These are phyloP conservation scores for Pygoscelis adeliae DNA, from an alignment of 2,113 vertebrate species.

Conservation along the genomic window DNA sequence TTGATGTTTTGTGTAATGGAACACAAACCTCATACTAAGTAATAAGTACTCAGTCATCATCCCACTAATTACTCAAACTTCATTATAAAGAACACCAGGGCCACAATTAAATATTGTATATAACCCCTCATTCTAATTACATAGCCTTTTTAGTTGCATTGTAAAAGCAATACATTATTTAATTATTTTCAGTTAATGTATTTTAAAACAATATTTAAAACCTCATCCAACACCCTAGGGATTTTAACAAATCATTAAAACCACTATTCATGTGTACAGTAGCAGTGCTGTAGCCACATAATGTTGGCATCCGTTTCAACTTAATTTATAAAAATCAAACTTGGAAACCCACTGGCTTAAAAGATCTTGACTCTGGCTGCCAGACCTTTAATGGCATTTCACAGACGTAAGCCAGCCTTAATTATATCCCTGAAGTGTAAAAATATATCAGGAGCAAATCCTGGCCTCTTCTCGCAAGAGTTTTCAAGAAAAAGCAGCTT, in stretches of 20 bases:
- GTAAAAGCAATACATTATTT: slow-evolving; percentile 28
- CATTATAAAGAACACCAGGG: slow-evolving; percentile 30
- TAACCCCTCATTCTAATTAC: slow-evolving; percentile 29
- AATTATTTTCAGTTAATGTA: slow-evolving; percentile 50
- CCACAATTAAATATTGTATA: slow-evolving; percentile 38
- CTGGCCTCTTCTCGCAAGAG: background rate
- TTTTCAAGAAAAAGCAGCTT: background rate
- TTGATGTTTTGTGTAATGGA: slow-evolving; percentile 56
- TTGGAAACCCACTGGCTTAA: slow-evolving; percentile 2
- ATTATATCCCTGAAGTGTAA: background rate
- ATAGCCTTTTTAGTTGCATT: background rate
- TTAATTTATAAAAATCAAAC: background rate
- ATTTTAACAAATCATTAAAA: slow-evolving; percentile 11
- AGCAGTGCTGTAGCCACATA: background rate
- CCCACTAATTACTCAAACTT: slow-evolving; percentile 53
- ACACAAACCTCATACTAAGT: slow-evolving; percentile 53
- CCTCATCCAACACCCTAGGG: background rate
- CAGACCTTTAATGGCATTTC: slow-evolving; percentile 1
- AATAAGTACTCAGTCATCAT: slow-evolving; percentile 49
- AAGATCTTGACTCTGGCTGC: background rate
- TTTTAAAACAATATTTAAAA: slow-evolving; percentile 52
- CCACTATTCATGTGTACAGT: background rate
- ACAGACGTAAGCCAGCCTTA: background rate
- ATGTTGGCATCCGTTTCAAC: background rate
- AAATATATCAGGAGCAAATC: background rate